Evolutionary conservation across 2,888 invertebrate species (phyloP), one percentile per base, ranked within the genome.

Genomic region (Patella caerulea): DNA sequence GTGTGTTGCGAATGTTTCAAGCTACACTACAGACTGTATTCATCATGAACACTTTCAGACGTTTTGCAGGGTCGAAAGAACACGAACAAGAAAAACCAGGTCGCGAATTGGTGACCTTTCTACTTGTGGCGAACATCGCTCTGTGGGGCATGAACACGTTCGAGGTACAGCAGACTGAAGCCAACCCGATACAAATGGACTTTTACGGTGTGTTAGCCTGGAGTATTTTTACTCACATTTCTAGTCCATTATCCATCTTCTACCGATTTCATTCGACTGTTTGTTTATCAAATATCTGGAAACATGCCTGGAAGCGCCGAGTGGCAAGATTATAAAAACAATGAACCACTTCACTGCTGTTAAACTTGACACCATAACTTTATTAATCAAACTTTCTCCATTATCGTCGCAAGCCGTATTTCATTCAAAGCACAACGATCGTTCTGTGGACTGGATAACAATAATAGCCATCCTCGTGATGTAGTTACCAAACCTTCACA

Each of bases 81-180:
- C 97, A 98, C 91, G 97, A 97, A 91, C 95, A 96, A 86, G 96
- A 96, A 92, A 98, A 98, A 93, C 98, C 98, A 0, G 98, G 97
- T 1, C 95, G 98, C 79, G 98, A 98, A 92, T 95, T 97, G 80
- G 97, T 98, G 83, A 98, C 98, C 81, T 98, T 98, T 93, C 93
- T 98, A 81, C 94, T 98, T 81, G 97, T 98, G 91, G 96, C 96
- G 93, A 98, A 98, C 92, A 95, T 98, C 86, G 97, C 98, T 87
- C 96, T 98, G 95, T 98, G 98, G 96, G 95, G 97, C 84, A 96
- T 98, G 89, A 97, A 97, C 92, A 97, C 97, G 69, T 97, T 98
- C 90, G 97, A 85, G 54, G 82, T 84, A 7, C 96, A 97, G 93
- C 97, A 97, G 93, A 97, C 97, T 82, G 95, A 95, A 88, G 96